Conservation (phyloP, 2,113 vertebrate species). For the Stegastes partitus region DNA sequence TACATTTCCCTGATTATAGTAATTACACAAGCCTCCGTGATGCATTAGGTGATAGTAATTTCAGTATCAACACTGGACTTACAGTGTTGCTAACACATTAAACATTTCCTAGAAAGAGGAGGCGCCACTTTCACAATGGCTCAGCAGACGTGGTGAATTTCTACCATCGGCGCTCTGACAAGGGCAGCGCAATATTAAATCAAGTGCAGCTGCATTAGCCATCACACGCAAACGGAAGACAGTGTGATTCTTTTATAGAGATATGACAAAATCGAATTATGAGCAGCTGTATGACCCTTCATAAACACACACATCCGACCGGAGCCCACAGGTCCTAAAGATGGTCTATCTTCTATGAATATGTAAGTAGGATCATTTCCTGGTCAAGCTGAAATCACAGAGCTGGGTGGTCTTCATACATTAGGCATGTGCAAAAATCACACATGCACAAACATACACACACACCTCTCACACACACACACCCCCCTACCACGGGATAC, state of each 20-base stretch:
- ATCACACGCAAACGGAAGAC: constrained; percentile 50
- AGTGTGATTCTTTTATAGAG: constrained; percentile 47
- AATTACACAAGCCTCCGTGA: constrained; percentile 37
- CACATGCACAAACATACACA: constrained; percentile 36
- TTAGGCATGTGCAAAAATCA: constrained; percentile 34
- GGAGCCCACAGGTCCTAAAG: constrained; percentile 47
- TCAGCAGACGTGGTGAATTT: background rate
- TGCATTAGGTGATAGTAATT: constrained; percentile 30
- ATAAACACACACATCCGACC: constrained; percentile 12
- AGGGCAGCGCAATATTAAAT: constrained; percentile 61
- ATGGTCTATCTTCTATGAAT: constrained; percentile 53
- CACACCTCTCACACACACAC: background rate
- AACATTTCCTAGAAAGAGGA: constrained; percentile 26
- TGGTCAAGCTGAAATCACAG: constrained; percentile 56
- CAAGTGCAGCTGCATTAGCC: constrained; percentile 37
- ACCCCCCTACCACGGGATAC: constrained; percentile 33
- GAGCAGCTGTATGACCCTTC: constrained; percentile 15
- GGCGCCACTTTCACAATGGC: constrained; percentile 11
- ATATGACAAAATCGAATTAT: constrained; percentile 45
- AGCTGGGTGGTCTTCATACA: constrained; percentile 68
- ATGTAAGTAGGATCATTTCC: constrained; percentile 43
- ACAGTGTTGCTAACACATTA: constrained; percentile 22
- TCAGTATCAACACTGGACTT: constrained; percentile 33
- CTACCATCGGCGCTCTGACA: constrained; percentile 24
- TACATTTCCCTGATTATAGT: constrained; percentile 37